Evolutionary conservation across 1,140 invertebrate species (phyloP).

Genomic region (Drosophila sturtevanti): DNA sequence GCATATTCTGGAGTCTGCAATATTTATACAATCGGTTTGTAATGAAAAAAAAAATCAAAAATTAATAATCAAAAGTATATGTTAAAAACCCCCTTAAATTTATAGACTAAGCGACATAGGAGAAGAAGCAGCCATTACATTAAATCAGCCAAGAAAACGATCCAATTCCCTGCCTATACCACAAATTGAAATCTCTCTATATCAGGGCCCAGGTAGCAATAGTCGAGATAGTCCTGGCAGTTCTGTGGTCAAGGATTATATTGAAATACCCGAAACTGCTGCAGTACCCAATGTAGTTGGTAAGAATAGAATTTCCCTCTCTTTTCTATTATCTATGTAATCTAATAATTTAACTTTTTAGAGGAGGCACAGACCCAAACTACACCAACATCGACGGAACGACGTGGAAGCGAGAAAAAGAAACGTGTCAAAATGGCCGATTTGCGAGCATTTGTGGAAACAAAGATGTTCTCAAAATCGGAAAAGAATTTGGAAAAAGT

Average conservation of each 20-base stretch:
- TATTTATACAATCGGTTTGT: slow-evolving; percentile 92
- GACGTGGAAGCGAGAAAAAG: slow-evolving; percentile 91
- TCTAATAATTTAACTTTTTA: not conserved
- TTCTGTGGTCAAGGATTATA: slow-evolving; percentile 87
- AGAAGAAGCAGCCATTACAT: slow-evolving; percentile 89
- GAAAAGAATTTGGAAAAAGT: slow-evolving; percentile 95
- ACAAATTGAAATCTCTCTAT: slow-evolving; percentile 94
- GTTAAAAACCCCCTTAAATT: slow-evolving; percentile 27
- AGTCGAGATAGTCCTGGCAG: slow-evolving; percentile 84
- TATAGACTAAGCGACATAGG: slow-evolving; percentile 90
- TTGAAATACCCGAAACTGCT: slow-evolving; percentile 87
- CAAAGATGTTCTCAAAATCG: slow-evolving; percentile 94
- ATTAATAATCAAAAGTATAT: not conserved
- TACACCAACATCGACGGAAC: slow-evolving; percentile 84
- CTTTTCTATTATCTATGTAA: not conserved
- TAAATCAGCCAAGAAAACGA: slow-evolving; percentile 89
- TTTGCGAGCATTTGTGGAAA: slow-evolving; percentile 94
- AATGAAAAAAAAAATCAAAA: rapidly evolving
- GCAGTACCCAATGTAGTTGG: slow-evolving; percentile 59
- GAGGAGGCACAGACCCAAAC: slow-evolving; percentile 85
- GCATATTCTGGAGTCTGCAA: slow-evolving; percentile 98
- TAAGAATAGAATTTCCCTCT: slow-evolving; percentile 24
- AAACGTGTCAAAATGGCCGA: slow-evolving; percentile 95
- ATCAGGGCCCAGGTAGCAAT: slow-evolving; percentile 89
- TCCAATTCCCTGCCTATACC: slow-evolving; percentile 97